Conservation (phyloP, 2,797 vertebrate genomes). For the Propithecus deckenii region DNA sequence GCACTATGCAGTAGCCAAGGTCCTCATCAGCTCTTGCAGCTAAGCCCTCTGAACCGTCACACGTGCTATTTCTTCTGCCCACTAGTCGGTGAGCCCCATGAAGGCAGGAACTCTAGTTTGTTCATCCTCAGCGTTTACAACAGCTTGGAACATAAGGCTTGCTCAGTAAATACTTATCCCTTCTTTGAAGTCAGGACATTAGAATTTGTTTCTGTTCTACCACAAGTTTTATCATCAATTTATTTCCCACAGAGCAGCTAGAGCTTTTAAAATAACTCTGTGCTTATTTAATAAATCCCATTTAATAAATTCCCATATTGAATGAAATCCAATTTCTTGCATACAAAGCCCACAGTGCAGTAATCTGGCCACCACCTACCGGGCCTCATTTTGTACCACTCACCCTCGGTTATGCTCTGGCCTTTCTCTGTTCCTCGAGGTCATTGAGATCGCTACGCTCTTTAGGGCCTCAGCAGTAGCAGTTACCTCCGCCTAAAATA, state of each 20-base stretch:
- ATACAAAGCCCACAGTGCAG: neutral
- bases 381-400: neutral
- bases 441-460: neutral
- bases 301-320: neutral
- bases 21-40: neutral
- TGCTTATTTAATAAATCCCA: neutral
- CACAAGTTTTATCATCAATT: neutral
- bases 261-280: neutral
- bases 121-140: neutral
- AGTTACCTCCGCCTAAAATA: neutral
- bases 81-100: too few relatives aligned
- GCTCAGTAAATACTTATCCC: neutral
- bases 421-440: neutral
- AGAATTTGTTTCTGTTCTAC: slow-evolving; percentile 14
- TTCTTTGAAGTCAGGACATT: neutral
- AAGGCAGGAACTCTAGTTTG: neutral
- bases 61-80: neutral
- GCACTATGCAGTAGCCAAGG: neutral
- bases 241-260: neutral
- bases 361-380: neutral
- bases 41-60: neutral
- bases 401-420: neutral
- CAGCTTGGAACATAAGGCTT: neutral
- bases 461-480: neutral
- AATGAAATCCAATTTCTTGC: neutral